Conservation (phyloP, 2,797 vertebrate genomes). For the Premnoplex brunnescens region DNA sequence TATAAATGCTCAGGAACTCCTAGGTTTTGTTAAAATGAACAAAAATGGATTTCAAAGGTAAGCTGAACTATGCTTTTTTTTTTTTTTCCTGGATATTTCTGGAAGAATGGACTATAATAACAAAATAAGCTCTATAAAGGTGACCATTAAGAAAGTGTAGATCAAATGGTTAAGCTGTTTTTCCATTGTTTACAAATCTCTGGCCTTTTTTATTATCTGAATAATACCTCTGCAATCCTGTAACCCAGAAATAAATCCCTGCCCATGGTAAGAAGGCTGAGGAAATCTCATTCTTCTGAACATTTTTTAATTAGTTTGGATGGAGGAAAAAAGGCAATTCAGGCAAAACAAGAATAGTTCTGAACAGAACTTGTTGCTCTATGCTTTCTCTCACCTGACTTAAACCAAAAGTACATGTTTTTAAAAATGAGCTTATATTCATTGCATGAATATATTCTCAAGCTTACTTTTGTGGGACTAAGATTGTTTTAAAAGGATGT, state of each 20-base stretch:
- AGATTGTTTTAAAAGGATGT: neutral
- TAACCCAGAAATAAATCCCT: conserved; percentile 30
- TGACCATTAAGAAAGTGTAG: neutral
- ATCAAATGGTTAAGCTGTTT: neutral
- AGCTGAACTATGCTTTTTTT: neutral
- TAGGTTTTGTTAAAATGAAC: neutral
- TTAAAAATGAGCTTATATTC: neutral
- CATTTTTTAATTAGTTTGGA: conserved; percentile 6
- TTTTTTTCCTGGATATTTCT: neutral
- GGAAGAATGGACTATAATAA: neutral
- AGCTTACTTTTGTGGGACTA: neutral
- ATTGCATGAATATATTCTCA: neutral
- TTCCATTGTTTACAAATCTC: conserved; percentile 12
- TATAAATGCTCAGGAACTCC: neutral
- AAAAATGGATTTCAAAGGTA: neutral
- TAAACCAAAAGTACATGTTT: neutral
- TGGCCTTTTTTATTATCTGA: conserved; percentile 1
- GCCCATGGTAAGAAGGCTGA: conserved; percentile 3
- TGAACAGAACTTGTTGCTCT: neutral
- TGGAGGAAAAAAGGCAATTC: neutral
- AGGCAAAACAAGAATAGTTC: neutral
- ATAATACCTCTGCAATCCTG: neutral
- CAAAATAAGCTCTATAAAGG: neutral
- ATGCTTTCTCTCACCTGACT: neutral
- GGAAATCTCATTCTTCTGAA: conserved; percentile 24